phyloP scores from a whole-genome alignment of 2,888 invertebrate species.

The Noctua janthina region DNA sequence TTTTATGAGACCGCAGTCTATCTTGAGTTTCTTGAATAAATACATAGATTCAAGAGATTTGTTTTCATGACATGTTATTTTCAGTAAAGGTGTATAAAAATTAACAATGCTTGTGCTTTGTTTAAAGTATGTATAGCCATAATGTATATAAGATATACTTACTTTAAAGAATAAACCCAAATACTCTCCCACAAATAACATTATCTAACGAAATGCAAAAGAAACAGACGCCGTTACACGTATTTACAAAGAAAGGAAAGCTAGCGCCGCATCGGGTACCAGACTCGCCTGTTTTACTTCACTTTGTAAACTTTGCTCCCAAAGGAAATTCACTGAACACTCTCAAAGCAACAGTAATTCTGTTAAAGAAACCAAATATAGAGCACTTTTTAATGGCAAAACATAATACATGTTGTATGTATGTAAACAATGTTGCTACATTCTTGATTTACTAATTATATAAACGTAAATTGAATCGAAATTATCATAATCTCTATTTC shows the following conservation, averaged over 20 bases:
- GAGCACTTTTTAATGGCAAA: slow-evolving; percentile 16
- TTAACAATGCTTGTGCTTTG: neutral
- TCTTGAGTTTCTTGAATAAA: neutral
- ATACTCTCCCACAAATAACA: neutral
- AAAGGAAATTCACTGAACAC: slow-evolving; percentile 49
- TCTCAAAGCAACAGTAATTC: slow-evolving; percentile 23
- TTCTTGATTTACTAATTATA: neutral
- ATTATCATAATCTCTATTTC: neutral
- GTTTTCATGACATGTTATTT: neutral
- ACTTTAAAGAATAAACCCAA: neutral
- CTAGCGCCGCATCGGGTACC: slow-evolving; percentile 6
- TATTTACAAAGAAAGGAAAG: slow-evolving; percentile 12
- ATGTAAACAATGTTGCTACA: neutral
- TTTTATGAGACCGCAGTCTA: neutral
- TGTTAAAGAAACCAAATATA: slow-evolving; percentile 26
- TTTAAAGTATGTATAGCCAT: neutral
- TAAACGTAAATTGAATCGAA: neutral
- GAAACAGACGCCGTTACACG: neutral
- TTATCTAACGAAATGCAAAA: neutral
- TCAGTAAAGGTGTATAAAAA: neutral
- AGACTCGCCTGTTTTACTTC: slow-evolving; percentile 30
- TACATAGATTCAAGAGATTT: neutral
- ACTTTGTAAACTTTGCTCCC: slow-evolving; percentile 48
- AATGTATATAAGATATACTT: neutral
- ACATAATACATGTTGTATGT: neutral